phyloP scores from a whole-genome alignment of 2,888 invertebrate genomes.

The Pteria penguin region DNA sequence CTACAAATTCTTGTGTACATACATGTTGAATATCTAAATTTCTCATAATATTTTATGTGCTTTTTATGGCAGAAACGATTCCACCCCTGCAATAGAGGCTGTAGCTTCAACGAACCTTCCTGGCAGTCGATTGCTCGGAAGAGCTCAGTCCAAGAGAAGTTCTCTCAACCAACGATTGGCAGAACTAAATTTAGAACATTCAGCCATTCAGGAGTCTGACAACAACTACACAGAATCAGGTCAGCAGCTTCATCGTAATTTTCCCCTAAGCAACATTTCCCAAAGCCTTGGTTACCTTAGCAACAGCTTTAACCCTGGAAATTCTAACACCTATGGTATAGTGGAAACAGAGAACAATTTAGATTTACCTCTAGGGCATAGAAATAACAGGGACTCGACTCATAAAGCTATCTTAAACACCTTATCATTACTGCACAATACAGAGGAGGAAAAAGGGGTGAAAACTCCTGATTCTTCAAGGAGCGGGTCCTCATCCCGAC shows the following conservation, averaged over 20 bases:
- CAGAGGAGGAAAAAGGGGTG: background rate
- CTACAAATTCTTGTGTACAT: too few species aligned
- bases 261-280: background rate
- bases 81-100: slow-evolving; percentile 15
- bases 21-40: background rate
- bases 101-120: slow-evolving; percentile 40
- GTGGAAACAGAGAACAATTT: slow-evolving; percentile 11
- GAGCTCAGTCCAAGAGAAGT: slow-evolving; percentile 51
- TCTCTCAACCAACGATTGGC: slow-evolving; percentile 54
- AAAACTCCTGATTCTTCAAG: slow-evolving; percentile 21
- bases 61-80: slow-evolving; percentile 21
- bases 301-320: slow-evolving; percentile 5
- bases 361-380: slow-evolving; percentile 14
- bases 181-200: slow-evolving; percentile 8
- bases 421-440: slow-evolving; percentile 25
- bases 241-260: slow-evolving; percentile 13
- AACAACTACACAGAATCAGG: slow-evolving; percentile 19
- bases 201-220: background rate
- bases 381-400: slow-evolving; percentile 12
- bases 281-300: slow-evolving; percentile 7
- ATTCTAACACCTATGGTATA: slow-evolving; percentile 7
- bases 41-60: slow-evolving; percentile 8
- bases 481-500: slow-evolving; percentile 14
- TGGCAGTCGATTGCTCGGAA: slow-evolving; percentile 58
- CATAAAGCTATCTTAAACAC: slow-evolving; percentile 25